phyloP scores from a whole-genome alignment of 23 tunicate species.

The Ascidia mentula region DNA sequence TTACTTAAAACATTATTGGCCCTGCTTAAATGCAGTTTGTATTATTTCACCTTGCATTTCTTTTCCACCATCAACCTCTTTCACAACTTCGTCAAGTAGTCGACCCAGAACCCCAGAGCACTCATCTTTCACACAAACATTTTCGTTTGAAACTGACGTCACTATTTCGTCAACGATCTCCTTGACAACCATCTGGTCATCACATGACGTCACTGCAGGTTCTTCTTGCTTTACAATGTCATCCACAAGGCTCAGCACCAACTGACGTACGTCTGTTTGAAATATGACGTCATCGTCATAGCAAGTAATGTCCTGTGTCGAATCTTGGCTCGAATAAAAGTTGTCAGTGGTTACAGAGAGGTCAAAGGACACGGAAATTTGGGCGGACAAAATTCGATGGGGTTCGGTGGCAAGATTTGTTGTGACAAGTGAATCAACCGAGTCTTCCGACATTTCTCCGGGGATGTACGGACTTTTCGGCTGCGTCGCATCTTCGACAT shows the following conservation, averaged over 20 bases:
- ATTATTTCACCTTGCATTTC: too few relatives aligned
- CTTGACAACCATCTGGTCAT: not conserved
- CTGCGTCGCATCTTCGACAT: not conserved
- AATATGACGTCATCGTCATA: not conserved
- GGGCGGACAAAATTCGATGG: not conserved
- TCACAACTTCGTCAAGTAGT: constrained; percentile 9
- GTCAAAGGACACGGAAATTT: not conserved
- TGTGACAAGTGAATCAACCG: not conserved
- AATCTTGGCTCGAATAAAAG: not conserved
- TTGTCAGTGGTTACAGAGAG: not conserved
- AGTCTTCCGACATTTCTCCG: constrained; percentile 13
- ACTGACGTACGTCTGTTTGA: not conserved
- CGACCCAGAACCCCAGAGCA: not conserved
- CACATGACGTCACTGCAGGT: not conserved
- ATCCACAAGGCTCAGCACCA: not conserved
- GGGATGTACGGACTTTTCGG: not conserved
- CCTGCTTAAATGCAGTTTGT: too few relatives aligned
- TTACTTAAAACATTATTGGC: too few relatives aligned
- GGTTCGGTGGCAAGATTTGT: not conserved
- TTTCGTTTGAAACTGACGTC: not conserved
- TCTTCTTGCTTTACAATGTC: not conserved
- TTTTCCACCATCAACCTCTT: too few relatives aligned
- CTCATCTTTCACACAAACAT: not conserved
- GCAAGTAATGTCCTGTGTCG: not conserved
- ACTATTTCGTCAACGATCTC: constrained; percentile 1